A percentile compares a stretch with the other conserved stretches of the same genome.
Conservation (phyloP, 2,888 invertebrate species). For the Noctua comes region DNA sequence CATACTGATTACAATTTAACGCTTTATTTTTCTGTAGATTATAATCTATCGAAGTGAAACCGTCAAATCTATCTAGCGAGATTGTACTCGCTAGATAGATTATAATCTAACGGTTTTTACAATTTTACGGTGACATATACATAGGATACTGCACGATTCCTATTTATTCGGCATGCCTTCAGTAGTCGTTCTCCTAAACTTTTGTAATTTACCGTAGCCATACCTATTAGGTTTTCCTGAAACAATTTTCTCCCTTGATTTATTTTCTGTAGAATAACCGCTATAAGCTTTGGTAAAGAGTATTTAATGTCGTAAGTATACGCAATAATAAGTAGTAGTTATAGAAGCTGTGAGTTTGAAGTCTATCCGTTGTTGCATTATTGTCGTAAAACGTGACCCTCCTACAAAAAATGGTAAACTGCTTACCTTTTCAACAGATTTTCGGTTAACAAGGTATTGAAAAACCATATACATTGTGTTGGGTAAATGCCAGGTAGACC, state of each 20-base stretch:
- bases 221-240: constrained; percentile 7
- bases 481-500: constrained; percentile 9
- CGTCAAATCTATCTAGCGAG: too few species aligned
- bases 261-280: neutral
- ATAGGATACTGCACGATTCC: constrained; percentile 5
- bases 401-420: neutral
- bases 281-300: constrained; percentile 3
- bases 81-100: too few species aligned
- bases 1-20: too few species aligned
- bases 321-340: neutral
- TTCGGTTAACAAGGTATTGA: constrained; percentile 15
- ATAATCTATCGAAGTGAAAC: too few species aligned
- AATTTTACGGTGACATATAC: too few species aligned
- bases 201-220: neutral
- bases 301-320: neutral
- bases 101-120: too few species aligned
- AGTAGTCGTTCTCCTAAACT: neutral
- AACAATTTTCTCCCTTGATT: neutral
- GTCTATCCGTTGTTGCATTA: neutral
- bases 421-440: neutral
- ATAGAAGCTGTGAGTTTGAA: neutral
- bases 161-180: constrained; percentile 21
- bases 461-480: constrained; percentile 24
- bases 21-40: too few species aligned
- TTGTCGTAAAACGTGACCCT: neutral